These are phyloP conservation scores for Semnornis frantzii DNA, from an alignment of 2,113 vertebrate species.

Conservation along the genomic window DNA sequence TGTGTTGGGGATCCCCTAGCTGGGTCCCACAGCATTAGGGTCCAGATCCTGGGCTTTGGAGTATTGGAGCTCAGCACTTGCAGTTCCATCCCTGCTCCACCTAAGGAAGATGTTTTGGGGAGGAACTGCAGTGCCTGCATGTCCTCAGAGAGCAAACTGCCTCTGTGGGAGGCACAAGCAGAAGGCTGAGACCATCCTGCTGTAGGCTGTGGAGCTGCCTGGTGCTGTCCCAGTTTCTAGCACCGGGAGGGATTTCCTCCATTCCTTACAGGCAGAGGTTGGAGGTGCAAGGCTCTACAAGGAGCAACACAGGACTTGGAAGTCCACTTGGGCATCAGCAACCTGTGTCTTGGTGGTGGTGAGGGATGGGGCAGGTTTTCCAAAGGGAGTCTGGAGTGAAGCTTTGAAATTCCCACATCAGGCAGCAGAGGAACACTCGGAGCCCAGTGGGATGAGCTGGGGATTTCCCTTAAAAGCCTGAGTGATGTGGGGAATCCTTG, in stretches of 20 bases:
- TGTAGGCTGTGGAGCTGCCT: not conserved
- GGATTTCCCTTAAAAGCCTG: not conserved
- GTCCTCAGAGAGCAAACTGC: no score
- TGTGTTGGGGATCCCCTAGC: no score
- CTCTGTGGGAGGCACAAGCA: no score
- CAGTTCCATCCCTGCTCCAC: not conserved
- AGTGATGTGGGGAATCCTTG: not conserved
- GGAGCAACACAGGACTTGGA: not conserved
- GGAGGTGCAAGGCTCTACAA: not conserved
- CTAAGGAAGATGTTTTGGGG: not conserved
- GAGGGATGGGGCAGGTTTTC: not conserved
- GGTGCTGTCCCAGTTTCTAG: not conserved
- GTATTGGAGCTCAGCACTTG: not conserved
- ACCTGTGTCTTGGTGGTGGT: not conserved
- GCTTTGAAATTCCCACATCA: not conserved
- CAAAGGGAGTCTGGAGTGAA: not conserved
- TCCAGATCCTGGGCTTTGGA: not conserved
- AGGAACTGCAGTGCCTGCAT: not conserved
- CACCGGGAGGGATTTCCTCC: not conserved
- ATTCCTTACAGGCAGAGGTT: not conserved
- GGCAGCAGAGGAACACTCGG: not conserved
- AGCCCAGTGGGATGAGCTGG: not conserved
- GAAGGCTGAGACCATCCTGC: not conserved
- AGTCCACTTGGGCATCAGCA: not conserved
- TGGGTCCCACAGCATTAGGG: not conserved